A percentile compares a stretch with the other conserved stretches of the same genome.
Evolutionary conservation across 2,113 vertebrate genomes (phyloP).

Genomic region (Ciconia maguari): DNA sequence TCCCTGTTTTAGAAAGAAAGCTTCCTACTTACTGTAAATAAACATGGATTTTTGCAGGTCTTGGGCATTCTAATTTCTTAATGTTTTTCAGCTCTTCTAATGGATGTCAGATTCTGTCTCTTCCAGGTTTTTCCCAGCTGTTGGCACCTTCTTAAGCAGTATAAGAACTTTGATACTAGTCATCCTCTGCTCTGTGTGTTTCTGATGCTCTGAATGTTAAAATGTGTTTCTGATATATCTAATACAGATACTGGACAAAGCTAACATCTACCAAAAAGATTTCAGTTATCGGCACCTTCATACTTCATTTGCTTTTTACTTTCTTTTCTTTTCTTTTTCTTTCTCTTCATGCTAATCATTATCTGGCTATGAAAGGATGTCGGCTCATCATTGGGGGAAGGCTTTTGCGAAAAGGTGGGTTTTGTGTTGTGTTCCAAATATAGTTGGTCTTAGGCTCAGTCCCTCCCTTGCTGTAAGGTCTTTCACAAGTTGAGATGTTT

Average conservation of each 20-base stretch:
- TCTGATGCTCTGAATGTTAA: background rate
- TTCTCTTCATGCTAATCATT: constrained; percentile 67
- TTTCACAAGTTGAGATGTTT: background rate
- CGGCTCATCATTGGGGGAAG: constrained; percentile 68
- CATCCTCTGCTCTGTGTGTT: background rate
- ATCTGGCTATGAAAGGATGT: constrained; percentile 71
- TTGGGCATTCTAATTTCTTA: background rate
- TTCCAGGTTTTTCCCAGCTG: constrained; percentile 1
- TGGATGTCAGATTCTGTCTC: background rate
- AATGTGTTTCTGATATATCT: background rate
- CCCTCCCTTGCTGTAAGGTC: background rate
- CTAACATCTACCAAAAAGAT: background rate
- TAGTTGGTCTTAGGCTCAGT: background rate
- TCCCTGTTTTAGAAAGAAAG: background rate
- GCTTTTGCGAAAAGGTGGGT: constrained; percentile 72
- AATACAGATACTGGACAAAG: background rate
- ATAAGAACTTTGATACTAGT: background rate
- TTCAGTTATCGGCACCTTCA: constrained; percentile 15
- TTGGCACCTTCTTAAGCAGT: background rate
- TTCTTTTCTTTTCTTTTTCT: constrained; percentile 62
- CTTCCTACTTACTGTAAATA: background rate
- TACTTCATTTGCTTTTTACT: constrained; percentile 67
- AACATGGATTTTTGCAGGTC: constrained; percentile 17
- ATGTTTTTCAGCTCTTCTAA: background rate
- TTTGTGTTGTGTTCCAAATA: constrained; percentile 17